Conservation (phyloP, 2,113 vertebrate species). For the Nannobrachium achirus region DNA sequence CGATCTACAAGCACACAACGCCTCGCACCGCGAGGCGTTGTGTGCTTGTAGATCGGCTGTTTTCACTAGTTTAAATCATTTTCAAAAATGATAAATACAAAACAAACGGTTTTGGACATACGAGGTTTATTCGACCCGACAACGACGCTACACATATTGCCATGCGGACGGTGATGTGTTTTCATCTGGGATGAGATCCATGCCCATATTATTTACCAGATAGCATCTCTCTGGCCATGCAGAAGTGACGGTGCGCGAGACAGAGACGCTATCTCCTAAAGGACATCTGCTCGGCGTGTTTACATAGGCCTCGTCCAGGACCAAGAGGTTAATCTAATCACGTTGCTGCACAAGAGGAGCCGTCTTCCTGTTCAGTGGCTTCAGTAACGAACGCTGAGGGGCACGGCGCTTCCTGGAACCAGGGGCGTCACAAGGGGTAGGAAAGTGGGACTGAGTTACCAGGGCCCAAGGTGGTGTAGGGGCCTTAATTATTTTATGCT, state of each 20-base stretch:
- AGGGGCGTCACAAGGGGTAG: not conserved
- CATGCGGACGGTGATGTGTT: constrained; percentile 48
- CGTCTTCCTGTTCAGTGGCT: constrained; percentile 81
- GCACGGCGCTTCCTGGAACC: constrained; percentile 78
- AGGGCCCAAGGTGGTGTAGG: too few species aligned
- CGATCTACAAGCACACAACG: too few species aligned
- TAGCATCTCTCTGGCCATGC: constrained; percentile 57
- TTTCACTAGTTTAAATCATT: too few species aligned
- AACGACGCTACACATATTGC: too few species aligned
- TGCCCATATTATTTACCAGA: constrained; percentile 64
- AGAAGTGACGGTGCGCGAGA: constrained; percentile 66
- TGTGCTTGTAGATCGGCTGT: too few species aligned
- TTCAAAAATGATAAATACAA: too few species aligned
- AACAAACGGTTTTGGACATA: too few species aligned
- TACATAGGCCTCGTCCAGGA: constrained; percentile 64
- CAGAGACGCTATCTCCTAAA: constrained; percentile 77
- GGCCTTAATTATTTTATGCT: too few species aligned
- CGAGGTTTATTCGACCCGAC: too few species aligned
- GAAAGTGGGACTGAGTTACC: too few species aligned
- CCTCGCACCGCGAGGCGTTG: too few species aligned
- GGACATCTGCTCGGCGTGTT: constrained; percentile 80
- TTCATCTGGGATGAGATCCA: constrained; percentile 65
- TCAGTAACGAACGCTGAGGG: constrained; percentile 74
- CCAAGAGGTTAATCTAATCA: constrained; percentile 80
- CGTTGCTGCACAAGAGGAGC: constrained; percentile 76